Evolutionary conservation across 1,140 invertebrate species (phyloP), one percentile per base, ranked within the genome.

Genomic region (Pseudomyrmex dendroicus): DNA sequence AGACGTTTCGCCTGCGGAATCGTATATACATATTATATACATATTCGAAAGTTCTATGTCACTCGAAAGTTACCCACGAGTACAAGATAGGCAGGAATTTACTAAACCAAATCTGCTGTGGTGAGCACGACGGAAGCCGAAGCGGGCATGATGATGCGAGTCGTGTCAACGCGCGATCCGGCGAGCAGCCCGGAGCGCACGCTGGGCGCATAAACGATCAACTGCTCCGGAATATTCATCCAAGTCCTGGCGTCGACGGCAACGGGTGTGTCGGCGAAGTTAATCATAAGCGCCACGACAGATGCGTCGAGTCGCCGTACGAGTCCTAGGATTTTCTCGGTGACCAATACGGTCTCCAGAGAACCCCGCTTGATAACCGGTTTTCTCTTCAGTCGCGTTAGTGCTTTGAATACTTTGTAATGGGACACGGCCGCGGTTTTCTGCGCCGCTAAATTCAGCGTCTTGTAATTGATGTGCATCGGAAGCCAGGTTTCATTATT

Each of bases 401-500:
- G 78, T 2, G 90, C 84, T 57, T 95, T 94, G 85, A 95, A 96
- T 9, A 96, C 90, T 35, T 92, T 91, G 44, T 95, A 96, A 67
- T 95, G 95, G 20, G 95, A 95, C 7, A 87, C 78, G 0, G 50
- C 17, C 0, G 86, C 82, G 2, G 8, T 25, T 70, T 93, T 94
- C 85, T 96, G 92, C 0, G 74, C 72, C 10, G 88, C 86, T 4
- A 96, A 87, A 86, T 97, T 97, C 3, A 96, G 90, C 0, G 73
- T 92, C 13, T 84, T 91, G 82, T 95, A 96, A 84, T 96, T 95
- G 0, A 90, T 68, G 84, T 95, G 91, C 0, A 96, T 93, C 0
- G 96, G 96, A 2, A 96, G 89, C 96, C 96, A 96, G 0, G 96
- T 95, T 10, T 83, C 92, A 3, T 86, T 90, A 5, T 59, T 93